These are phyloP conservation scores for Sabatieria punctata DNA, from an alignment of 2,888 invertebrate genomes.

Conservation along the genomic window DNA sequence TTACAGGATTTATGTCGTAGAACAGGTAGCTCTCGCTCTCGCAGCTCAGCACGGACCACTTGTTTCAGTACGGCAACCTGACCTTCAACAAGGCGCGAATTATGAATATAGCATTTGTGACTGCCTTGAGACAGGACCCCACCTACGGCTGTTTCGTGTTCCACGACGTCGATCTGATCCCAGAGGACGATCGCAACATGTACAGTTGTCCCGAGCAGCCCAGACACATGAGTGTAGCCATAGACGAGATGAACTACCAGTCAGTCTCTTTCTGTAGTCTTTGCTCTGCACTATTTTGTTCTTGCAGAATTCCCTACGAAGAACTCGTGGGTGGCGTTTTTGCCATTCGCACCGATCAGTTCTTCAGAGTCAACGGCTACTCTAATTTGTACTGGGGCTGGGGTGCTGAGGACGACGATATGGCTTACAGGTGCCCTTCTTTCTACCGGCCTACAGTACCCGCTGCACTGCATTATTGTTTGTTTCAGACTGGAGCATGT, in stretches of 20 bases:
- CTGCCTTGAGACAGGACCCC: conserved; percentile 20
- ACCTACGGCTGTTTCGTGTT: conserved; percentile 28
- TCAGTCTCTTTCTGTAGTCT: background rate
- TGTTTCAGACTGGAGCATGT: conserved; percentile 27
- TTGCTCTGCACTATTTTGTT: background rate
- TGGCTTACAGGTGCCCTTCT: conserved; percentile 18
- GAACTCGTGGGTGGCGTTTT: conserved; percentile 37
- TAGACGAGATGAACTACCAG: conserved; percentile 15
- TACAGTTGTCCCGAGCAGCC: conserved; percentile 15
- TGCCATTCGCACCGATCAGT: conserved; percentile 33
- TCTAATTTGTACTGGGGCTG: conserved; percentile 36
- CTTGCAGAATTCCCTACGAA: conserved; percentile 32
- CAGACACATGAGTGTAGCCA: conserved; percentile 14
- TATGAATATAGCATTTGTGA: conserved; percentile 31
- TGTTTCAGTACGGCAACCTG: conserved; percentile 24
- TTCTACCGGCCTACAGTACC: background rate
- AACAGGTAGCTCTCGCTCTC: conserved; percentile 13
- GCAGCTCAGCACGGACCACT: background rate
- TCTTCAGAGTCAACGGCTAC: conserved; percentile 34
- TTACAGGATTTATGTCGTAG: conserved; percentile 12
- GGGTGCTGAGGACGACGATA: conserved; percentile 27
- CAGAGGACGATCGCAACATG: conserved; percentile 13
- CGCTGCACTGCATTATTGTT: background rate
- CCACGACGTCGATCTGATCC: conserved; percentile 30
- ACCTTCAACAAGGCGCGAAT: conserved; percentile 33